phyloP scores from a whole-genome alignment of 2,888 invertebrate species.

The Glaucopsyche alexis region DNA sequence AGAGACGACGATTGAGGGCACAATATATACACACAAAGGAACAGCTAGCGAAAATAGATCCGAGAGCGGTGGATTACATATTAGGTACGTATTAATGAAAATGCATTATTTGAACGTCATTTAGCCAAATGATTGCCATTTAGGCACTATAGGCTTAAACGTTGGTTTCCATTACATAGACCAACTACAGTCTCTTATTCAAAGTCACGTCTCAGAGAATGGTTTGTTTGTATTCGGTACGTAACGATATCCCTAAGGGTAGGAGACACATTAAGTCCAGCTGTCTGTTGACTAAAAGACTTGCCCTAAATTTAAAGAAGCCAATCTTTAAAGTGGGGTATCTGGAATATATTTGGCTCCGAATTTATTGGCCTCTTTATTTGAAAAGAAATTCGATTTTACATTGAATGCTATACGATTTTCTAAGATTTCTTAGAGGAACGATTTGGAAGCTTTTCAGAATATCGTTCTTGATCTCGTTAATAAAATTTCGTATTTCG shows the following conservation, averaged over 20 bases:
- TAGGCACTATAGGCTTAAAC: too few species aligned
- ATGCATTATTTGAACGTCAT: background rate
- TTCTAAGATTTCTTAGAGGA: background rate
- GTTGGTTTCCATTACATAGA: background rate
- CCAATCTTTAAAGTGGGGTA: background rate
- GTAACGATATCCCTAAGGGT: background rate
- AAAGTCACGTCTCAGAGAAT: slow-evolving; percentile 1
- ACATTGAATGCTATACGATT: background rate
- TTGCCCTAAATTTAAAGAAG: slow-evolving; percentile 3
- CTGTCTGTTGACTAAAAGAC: slow-evolving; percentile 14
- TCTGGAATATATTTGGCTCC: slow-evolving; percentile 5
- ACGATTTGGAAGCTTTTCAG: background rate
- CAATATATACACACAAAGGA: slow-evolving; percentile 87
- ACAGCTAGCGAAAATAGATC: slow-evolving; percentile 85
- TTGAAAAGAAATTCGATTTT: background rate
- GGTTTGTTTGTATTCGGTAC: background rate
- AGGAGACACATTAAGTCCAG: slow-evolving; percentile 8
- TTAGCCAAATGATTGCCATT: too few species aligned
- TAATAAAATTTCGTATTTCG: too few species aligned
- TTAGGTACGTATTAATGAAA: slow-evolving; percentile 77
- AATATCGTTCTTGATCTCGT: background rate
- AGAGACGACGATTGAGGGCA: slow-evolving; percentile 82
- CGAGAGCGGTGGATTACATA: slow-evolving; percentile 85
- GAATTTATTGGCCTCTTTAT: slow-evolving; percentile 15
- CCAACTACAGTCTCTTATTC: background rate